These are phyloP conservation scores for Sceloporus tristichus DNA, from an alignment of 2,113 vertebrate genomes.

Conservation along the genomic window DNA sequence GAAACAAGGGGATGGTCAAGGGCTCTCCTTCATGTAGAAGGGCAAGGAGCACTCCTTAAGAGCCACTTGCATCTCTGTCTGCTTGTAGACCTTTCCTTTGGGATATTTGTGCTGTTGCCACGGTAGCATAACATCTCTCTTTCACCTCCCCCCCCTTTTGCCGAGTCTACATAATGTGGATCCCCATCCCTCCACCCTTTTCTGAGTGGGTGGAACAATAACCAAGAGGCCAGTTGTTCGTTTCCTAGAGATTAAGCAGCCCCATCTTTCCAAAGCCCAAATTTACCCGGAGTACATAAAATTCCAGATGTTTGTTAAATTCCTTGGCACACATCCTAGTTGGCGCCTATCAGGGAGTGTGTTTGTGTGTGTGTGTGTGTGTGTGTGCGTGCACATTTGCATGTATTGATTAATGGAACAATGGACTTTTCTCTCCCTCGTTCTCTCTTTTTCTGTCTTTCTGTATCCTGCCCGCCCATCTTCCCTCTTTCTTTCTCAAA, in stretches of 20 bases:
- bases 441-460: not conserved
- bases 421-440: not conserved
- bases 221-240: slow-evolving; percentile 23
- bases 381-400: not conserved
- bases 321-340: slow-evolving; percentile 13
- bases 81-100: slow-evolving; percentile 23
- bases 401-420: slow-evolving; percentile 15
- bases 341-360: not conserved
- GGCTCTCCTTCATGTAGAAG: not conserved
- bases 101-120: slow-evolving; percentile 20
- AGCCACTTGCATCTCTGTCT: slow-evolving; percentile 7
- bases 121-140: not conserved
- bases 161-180: not conserved
- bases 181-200: not conserved
- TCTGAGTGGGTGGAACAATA: slow-evolving; percentile 12
- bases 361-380: not conserved
- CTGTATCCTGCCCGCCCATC: no score
- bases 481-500: not conserved
- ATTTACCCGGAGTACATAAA: not conserved
- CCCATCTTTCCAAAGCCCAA: not conserved
- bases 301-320: slow-evolving; percentile 41
- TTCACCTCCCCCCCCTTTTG: not conserved
- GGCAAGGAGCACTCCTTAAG: not conserved
- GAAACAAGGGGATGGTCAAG: slow-evolving; percentile 8
- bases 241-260: slow-evolving; percentile 23